Evolutionary conservation across 2,888 invertebrate genomes (phyloP).

Genomic region (Barypeithes pellucidus): DNA sequence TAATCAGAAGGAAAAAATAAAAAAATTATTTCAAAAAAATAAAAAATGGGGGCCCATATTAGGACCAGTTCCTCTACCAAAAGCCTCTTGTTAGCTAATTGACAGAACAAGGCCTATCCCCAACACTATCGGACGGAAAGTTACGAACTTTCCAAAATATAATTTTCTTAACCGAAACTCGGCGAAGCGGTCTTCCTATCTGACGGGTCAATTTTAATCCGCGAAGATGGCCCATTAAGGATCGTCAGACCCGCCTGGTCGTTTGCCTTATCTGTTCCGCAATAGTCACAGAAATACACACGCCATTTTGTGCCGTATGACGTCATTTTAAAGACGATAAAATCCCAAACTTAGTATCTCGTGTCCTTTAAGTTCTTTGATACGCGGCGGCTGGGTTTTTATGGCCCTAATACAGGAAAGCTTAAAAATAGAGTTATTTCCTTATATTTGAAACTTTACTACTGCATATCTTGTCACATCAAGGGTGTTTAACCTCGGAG

Average conservation of each 20-base stretch:
- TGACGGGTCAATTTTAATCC: conserved; percentile 54
- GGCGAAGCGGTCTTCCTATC: conserved; percentile 21
- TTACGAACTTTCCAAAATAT: conserved; percentile 35
- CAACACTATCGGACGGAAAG: neutral
- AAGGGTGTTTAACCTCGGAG: neutral
- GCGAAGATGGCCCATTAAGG: conserved; percentile 50
- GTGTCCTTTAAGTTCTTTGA: conserved; percentile 40
- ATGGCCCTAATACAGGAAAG: conserved; percentile 36
- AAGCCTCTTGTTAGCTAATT: no score
- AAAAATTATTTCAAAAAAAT: no score
- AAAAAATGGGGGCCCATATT: no score
- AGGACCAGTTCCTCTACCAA: no score
- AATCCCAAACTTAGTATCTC: conserved; percentile 30
- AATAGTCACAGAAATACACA: conserved; percentile 53
- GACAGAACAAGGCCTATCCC: neutral
- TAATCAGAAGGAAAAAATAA: no score
- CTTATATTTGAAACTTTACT: conserved; percentile 7
- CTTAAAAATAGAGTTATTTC: conserved; percentile 32
- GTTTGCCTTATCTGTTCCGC: conserved; percentile 47
- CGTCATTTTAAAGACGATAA: conserved; percentile 45
- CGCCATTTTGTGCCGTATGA: conserved; percentile 48
- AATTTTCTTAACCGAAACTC: conserved; percentile 44
- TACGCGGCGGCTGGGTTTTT: conserved; percentile 32
- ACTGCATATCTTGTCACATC: neutral
- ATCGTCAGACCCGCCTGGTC: conserved; percentile 39